Base-by-base conservation (phyloP, 37 sponge, comb jelly and placozoan species). In the Crambe crambe region DNA sequence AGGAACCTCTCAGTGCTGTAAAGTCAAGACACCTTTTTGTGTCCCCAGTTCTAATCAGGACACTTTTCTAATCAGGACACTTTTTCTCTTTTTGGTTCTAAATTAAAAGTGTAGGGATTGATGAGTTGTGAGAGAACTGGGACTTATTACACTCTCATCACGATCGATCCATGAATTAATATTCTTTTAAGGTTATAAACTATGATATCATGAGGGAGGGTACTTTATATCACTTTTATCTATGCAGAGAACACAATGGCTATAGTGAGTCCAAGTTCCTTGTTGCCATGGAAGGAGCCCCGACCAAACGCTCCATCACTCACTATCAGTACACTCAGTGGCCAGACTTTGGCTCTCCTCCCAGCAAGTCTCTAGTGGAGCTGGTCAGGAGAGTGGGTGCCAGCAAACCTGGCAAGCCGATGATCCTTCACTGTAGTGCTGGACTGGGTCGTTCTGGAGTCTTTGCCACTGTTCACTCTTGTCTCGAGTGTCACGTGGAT, bases 321-420 rank as follows among this genome's bases (percentile, higher is more conserved):
- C 94, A 93, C 75, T 89, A 73, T 42, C 87, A 86, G 72, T 89
- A 77, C 74, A 54, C 51, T 10, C 54, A 23, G 54, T 93, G 94
- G 94, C 84, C 87, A 10, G 87, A 93, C 23, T 82, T 76, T 56
- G 87, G 87, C 31, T 81, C 38, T n/a, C 94, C 94, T 2, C 57
- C 78, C 20, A 57, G 87, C 2, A 58, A 37, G 1, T 30, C 43
- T 18, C 77, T 93, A 30, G 47, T 85, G 21, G 76, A 77, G 12
- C 31, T 88, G 37, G 62, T 88, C 40, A 58, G 38, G 32, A 58
- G 60, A 37, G 75, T 70, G 0, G 68, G 43, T 20, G 26, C 8
- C 47, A 42, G 72, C 12, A 15, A 40, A 6, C 36, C 72, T 12
- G 69, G 20, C 23, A 66, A 59, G 32, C 91, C 91, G 3, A 63